Evolutionary conservation across 2,113 vertebrate genomes (phyloP).

Genomic region (Xenopus laevis): DNA sequence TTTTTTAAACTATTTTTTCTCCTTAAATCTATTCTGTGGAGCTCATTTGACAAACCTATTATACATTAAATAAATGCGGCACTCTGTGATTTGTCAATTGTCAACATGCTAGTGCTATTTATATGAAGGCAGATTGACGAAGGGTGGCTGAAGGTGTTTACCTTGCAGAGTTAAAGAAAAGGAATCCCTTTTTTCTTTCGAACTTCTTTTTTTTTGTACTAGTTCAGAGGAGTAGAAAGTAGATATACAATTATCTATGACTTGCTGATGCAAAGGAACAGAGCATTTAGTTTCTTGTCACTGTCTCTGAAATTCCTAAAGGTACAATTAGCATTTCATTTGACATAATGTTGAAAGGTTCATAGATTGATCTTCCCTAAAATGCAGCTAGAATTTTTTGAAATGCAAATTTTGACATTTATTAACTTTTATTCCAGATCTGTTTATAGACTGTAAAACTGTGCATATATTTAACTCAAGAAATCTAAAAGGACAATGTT

Average conservation of each 20-base stretch:
- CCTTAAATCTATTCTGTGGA: slow-evolving; percentile 65
- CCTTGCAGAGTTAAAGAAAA: slow-evolving; percentile 77
- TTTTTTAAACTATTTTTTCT: slow-evolving; percentile 36
- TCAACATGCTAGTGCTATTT: slow-evolving; percentile 78
- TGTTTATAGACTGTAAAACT: slow-evolving; percentile 99
- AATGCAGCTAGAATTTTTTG: slow-evolving; percentile 91
- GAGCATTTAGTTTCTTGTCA: slow-evolving; percentile 99
- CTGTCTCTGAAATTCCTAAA: slow-evolving; percentile 99
- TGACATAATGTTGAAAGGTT: slow-evolving; percentile 99
- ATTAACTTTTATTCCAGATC: slow-evolving; percentile 99
- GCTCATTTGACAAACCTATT: slow-evolving; percentile 77
- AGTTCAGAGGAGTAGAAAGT: slow-evolving; percentile 82
- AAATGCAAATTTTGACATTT: slow-evolving; percentile 99
- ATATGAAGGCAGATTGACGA: slow-evolving; percentile 78
- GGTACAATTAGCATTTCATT: slow-evolving; percentile 99
- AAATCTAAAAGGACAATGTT: slow-evolving; percentile 99
- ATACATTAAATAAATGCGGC: slow-evolving; percentile 76
- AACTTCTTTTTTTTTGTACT: slow-evolving; percentile 66
- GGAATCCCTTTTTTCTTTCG: slow-evolving; percentile 71
- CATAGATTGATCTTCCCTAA: slow-evolving; percentile 99
- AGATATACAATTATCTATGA: slow-evolving; percentile 88
- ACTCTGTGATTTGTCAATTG: slow-evolving; percentile 77
- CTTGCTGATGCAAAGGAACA: slow-evolving; percentile 96
- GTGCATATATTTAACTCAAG: slow-evolving; percentile 97
- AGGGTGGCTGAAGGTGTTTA: slow-evolving; percentile 76